Percentiles rank a stretch among this genome's conserved stretches.
These are phyloP conservation scores for Platyscapa corneri DNA, from an alignment of 1,140 invertebrate genomes.

Conservation along the genomic window DNA sequence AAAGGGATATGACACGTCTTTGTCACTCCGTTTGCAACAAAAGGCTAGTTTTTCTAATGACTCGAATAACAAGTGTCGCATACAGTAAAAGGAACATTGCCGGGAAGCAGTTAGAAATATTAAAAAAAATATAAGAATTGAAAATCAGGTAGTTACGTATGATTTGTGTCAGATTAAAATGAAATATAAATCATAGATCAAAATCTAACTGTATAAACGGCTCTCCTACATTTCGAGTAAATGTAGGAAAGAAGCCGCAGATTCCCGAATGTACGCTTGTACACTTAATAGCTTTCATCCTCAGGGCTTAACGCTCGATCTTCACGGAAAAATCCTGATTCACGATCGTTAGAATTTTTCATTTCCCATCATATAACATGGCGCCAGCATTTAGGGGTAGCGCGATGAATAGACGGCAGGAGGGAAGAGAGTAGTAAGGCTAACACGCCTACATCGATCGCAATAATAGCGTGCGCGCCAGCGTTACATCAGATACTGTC, in stretches of 20 bases:
- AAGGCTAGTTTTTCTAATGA: not conserved
- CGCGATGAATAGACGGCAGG: not conserved
- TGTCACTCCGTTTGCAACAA: not conserved
- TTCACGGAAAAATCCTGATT: slow-evolving; percentile 16
- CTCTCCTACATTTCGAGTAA: not conserved
- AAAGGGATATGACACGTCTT: not conserved
- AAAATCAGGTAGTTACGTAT: not conserved
- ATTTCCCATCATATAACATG: not conserved
- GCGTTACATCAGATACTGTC: slow-evolving; percentile 29
- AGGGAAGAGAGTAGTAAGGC: not conserved
- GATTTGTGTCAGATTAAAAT: slow-evolving; percentile 3
- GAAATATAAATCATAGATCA: not conserved
- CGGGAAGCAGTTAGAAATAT: not conserved
- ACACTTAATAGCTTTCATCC: not conserved
- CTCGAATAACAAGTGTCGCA: not conserved
- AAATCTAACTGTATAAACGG: not conserved
- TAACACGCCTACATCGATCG: slow-evolving; percentile 46
- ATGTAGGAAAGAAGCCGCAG: not conserved
- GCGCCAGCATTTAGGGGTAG: not conserved
- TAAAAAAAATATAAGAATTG: not conserved
- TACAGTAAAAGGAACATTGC: not conserved
- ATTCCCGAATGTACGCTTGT: slow-evolving; percentile 15
- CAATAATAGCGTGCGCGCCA: slow-evolving; percentile 29
- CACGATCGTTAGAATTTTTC: slow-evolving; percentile 36
- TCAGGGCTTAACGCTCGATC: not conserved